These are phyloP conservation scores for Paedocypris micromegethes DNA, from an alignment of 2,797 vertebrate genomes.

Conservation along the genomic window DNA sequence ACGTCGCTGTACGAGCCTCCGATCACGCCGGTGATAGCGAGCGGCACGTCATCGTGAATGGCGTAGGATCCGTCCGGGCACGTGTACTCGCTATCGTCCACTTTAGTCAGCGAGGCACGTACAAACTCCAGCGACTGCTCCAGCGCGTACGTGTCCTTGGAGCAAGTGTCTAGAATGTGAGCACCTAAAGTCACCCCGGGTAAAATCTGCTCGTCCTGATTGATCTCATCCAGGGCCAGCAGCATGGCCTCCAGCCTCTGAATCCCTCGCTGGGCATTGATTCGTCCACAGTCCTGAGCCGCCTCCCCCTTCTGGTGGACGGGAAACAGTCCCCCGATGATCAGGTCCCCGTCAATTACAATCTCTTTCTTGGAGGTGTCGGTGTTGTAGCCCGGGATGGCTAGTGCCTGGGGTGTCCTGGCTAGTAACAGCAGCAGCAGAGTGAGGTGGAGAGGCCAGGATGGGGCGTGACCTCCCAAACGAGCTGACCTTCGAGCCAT, in stretches of 20 bases:
- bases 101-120: slow-evolving; percentile 87
- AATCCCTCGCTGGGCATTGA: slow-evolving; percentile 91
- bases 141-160: slow-evolving; percentile 95
- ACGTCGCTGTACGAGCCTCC: slow-evolving; percentile 98
- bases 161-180: slow-evolving; percentile 95
- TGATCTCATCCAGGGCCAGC: slow-evolving; percentile 91
- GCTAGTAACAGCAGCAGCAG: slow-evolving; percentile 66
- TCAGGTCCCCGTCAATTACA: slow-evolving; percentile 86
- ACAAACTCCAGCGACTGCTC: slow-evolving; percentile 97
- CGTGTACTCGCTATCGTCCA: slow-evolving; percentile 89
- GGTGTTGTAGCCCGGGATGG: slow-evolving; percentile 62
- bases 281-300: slow-evolving; percentile 85
- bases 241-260: slow-evolving; percentile 98
- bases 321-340: slow-evolving; percentile 93
- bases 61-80: slow-evolving; percentile 94
- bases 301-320: slow-evolving; percentile 91
- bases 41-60: slow-evolving; percentile 83
- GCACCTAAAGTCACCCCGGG: slow-evolving; percentile 86
- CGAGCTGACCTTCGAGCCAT: slow-evolving; percentile 60
- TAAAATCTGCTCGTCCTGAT: slow-evolving; percentile 81
- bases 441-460: slow-evolving; percentile 56
- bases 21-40: slow-evolving; percentile 91
- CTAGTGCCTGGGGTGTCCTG: slow-evolving; percentile 60
- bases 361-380: slow-evolving; percentile 83
- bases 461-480: slow-evolving; percentile 45